A percentile compares a stretch with the other conserved stretches of the same genome.
Conservation (phyloP, 2,113 vertebrate genomes). For the Dasyurus viverrinus region DNA sequence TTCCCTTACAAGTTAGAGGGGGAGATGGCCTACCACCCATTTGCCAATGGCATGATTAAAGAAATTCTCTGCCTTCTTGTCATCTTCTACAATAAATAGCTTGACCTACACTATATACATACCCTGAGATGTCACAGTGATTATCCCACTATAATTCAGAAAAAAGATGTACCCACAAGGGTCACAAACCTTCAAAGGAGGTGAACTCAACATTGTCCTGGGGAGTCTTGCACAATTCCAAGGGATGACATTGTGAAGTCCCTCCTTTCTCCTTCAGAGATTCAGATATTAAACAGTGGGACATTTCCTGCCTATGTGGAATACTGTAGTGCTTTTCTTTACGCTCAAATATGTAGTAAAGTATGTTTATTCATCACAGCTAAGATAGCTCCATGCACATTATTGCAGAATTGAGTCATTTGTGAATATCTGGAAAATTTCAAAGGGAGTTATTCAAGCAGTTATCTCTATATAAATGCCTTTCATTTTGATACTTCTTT, state of each 20-base stretch:
- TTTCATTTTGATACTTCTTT: conserved; percentile 50
- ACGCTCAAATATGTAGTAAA: conserved; percentile 10
- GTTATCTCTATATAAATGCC: background rate
- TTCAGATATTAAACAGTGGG: conserved; percentile 20
- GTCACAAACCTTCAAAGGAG: background rate
- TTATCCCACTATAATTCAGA: background rate
- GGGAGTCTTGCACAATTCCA: background rate
- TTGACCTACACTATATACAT: background rate
- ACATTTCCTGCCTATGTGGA: conserved; percentile 32
- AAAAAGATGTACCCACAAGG: background rate
- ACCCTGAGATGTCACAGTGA: background rate
- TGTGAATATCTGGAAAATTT: conserved; percentile 38
- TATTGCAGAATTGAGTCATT: conserved; percentile 54
- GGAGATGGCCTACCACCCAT: background rate
- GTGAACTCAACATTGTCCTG: background rate
- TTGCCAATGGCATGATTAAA: background rate
- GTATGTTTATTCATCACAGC: background rate
- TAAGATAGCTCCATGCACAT: conserved; percentile 40
- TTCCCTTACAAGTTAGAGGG: background rate
- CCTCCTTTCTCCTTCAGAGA: background rate
- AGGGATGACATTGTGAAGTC: background rate
- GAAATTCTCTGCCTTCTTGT: background rate
- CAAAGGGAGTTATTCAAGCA: conserved; percentile 7
- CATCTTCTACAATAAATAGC: background rate
- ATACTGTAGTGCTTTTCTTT: conserved; percentile 7